These are phyloP conservation scores for Theristicus caerulescens DNA, from an alignment of 2,113 vertebrate genomes.

Conservation along the genomic window DNA sequence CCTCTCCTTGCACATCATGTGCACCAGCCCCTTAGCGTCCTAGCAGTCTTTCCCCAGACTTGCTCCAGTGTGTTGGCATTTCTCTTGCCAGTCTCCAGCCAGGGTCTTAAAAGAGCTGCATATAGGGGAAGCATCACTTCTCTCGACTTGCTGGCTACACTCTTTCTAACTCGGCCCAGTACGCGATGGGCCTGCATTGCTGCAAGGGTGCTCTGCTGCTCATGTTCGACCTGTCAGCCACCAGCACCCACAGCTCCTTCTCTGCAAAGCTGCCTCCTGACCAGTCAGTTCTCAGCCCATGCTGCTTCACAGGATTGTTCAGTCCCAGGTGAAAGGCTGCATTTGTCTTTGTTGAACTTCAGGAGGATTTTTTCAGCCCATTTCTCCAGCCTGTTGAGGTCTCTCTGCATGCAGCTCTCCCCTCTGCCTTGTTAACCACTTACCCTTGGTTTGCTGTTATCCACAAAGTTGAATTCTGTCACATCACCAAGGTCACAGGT, in stretches of 20 bases:
- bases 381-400: background rate
- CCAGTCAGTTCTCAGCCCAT: accelerated
- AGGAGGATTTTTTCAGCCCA: background rate
- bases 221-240: background rate
- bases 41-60: background rate
- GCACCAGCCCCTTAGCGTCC: background rate
- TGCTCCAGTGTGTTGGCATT: background rate
- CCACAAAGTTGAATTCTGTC: background rate
- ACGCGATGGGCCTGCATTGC: background rate
- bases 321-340: background rate
- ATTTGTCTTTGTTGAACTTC: background rate
- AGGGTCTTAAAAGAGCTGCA: background rate
- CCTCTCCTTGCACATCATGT: background rate
- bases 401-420: background rate
- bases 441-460: background rate
- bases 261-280: background rate
- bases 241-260: background rate
- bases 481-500: background rate
- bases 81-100: background rate
- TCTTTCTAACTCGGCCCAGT: background rate
- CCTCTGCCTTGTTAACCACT: background rate
- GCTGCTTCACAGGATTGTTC: background rate
- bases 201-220: background rate
- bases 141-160: background rate
- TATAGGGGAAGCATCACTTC: background rate